These are phyloP conservation scores for Sminthopsis crassicaudata DNA, from an alignment of 2,113 vertebrate species.

Conservation along the genomic window DNA sequence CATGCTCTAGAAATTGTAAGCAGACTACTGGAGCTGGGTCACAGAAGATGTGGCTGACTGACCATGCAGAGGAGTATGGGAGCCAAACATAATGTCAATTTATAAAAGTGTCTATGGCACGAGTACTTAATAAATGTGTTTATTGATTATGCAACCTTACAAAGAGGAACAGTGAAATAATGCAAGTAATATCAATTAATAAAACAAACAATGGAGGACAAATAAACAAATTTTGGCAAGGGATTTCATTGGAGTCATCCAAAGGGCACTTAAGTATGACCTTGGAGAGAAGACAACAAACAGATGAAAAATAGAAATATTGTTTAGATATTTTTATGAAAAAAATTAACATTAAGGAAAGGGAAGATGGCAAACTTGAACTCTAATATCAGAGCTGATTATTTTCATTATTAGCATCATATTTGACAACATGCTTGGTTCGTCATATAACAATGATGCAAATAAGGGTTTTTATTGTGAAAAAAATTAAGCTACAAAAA, in stretches of 20 bases:
- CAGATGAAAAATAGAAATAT: not conserved
- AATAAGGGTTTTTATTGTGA: not conserved
- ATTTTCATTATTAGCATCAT: not conserved
- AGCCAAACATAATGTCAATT: not conserved
- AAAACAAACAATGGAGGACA: not conserved
- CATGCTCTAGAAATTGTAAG: not conserved
- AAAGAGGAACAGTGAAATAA: not conserved
- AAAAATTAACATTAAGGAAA: not conserved
- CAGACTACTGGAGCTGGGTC: not conserved
- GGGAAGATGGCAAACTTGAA: not conserved
- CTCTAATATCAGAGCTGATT: not conserved
- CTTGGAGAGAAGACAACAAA: not conserved
- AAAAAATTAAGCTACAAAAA: not conserved
- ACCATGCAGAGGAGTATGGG: not conserved
- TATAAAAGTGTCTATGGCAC: not conserved
- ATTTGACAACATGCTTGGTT: not conserved
- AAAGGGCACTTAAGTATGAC: not conserved
- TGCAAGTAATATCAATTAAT: not conserved
- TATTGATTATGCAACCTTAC: not conserved
- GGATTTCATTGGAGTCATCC: not conserved
- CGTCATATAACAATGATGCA: not conserved
- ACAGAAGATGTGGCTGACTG: not conserved
- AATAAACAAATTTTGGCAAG: not conserved
- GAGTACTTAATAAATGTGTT: not conserved
- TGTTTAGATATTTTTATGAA: not conserved